Percentiles rank a stretch among this genome's conserved stretches.
Evolutionary conservation across 2,113 vertebrate genomes (phyloP).

Genomic region (Xyliphius kryptos): DNA sequence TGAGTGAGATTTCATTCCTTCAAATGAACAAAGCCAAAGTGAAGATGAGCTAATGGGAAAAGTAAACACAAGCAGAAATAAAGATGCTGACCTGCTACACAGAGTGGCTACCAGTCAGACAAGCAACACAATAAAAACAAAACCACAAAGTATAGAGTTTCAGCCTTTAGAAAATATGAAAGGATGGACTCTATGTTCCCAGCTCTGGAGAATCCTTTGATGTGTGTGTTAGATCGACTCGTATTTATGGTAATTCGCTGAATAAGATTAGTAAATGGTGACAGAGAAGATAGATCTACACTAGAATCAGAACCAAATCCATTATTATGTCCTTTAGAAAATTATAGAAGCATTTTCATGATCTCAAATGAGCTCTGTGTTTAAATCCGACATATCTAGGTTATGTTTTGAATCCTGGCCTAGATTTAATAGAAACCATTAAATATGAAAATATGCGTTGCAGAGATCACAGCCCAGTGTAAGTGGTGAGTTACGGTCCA

Average conservation of each 20-base stretch:
- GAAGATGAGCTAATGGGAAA: slow-evolving; percentile 17
- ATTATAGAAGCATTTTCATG: no score
- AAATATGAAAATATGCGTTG: background rate
- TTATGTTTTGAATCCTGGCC: slow-evolving; percentile 2
- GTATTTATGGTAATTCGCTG: no score
- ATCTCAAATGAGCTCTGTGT: no score
- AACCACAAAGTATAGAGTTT: slow-evolving; percentile 2
- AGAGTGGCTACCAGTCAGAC: background rate
- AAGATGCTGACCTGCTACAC: slow-evolving; percentile 9
- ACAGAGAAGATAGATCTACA: no score
- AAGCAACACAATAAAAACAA: slow-evolving; percentile 9
- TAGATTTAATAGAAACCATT: background rate
- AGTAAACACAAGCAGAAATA: slow-evolving; percentile 28
- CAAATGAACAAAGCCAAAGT: slow-evolving; percentile 3
- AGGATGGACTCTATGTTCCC: slow-evolving; percentile 4
- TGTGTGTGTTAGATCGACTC: no score
- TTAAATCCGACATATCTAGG: no score
- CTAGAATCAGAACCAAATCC: no score
- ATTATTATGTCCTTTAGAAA: no score
- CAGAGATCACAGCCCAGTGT: background rate
- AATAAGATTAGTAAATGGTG: no score
- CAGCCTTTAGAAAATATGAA: slow-evolving; percentile 13
- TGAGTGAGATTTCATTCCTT: slow-evolving; percentile 43
- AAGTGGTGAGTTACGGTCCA: slow-evolving; percentile 1
- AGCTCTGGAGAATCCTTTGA: background rate